These are phyloP conservation scores for Erebia epiphron DNA, from an alignment of 2,888 invertebrate genomes.

Conservation along the genomic window DNA sequence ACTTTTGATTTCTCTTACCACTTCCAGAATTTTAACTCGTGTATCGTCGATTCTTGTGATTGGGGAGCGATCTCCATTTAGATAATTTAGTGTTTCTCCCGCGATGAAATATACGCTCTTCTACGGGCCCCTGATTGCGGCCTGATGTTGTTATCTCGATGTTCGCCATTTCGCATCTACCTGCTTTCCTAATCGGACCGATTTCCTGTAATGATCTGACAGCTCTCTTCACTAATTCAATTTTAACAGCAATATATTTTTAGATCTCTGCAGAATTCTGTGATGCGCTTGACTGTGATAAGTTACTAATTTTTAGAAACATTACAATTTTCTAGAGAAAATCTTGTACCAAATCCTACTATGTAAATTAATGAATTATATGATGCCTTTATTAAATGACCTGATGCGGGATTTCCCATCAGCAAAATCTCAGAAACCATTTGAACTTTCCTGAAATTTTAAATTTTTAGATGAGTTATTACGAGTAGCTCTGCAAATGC, in stretches of 20 bases:
- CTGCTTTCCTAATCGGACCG: slow-evolving; percentile 45
- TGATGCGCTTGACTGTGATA: no score
- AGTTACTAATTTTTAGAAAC: no score
- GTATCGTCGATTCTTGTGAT: slow-evolving; percentile 51
- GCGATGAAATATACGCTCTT: slow-evolving; percentile 67
- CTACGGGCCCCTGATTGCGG: slow-evolving; percentile 61
- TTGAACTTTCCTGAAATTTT: no score
- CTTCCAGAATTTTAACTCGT: slow-evolving; percentile 43
- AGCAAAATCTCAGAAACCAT: no score
- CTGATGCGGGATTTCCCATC: no score
- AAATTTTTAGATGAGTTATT: no score
- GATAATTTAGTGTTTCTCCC: slow-evolving; percentile 77
- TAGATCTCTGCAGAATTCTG: not conserved
- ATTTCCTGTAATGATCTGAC: slow-evolving; percentile 21
- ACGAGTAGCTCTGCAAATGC: no score
- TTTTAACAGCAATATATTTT: not conserved
- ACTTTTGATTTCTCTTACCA: slow-evolving; percentile 15
- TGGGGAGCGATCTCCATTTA: slow-evolving; percentile 78
- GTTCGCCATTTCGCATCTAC: slow-evolving; percentile 58
- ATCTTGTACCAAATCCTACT: no score
- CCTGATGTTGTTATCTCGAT: slow-evolving; percentile 65
- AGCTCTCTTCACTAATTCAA: slow-evolving; percentile 8
- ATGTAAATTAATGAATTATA: no score
- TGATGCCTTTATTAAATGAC: no score
- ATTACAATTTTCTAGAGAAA: no score